These are phyloP conservation scores for Yasuhikotakia modesta DNA, from an alignment of 2,797 vertebrate genomes.

Conservation along the genomic window DNA sequence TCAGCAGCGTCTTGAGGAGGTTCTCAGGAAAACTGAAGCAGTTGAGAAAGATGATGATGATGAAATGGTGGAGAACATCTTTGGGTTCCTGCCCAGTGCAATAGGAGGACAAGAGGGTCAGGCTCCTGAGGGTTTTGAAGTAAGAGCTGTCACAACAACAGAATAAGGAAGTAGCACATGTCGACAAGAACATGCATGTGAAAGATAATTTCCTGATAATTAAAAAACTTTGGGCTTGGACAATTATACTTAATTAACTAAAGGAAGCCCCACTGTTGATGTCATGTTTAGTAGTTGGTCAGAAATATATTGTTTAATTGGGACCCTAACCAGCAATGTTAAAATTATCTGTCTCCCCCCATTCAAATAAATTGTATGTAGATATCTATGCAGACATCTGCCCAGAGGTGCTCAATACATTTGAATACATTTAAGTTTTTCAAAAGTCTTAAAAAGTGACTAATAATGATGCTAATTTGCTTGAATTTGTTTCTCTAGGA, in stretches of 20 bases:
- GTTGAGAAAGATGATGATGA: slow-evolving; percentile 69
- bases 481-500: slow-evolving; percentile 37
- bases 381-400: too few species aligned
- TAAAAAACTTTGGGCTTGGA: neutral
- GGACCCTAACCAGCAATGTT: too few species aligned
- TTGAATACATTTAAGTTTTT: neutral
- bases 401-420: too few species aligned
- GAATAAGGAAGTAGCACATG: slow-evolving; percentile 15
- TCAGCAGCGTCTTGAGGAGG: slow-evolving; percentile 61
- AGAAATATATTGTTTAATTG: too few species aligned
- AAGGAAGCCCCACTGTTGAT: too few species aligned
- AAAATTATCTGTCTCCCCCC: too few species aligned
- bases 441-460: neutral
- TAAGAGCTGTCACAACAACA: slow-evolving; percentile 55
- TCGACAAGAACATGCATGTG: neutral
- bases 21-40: slow-evolving; percentile 52
- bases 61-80: slow-evolving; percentile 77
- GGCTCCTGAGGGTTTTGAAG: slow-evolving; percentile 72
- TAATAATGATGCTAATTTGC: neutral
- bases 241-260: neutral
- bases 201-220: neutral
- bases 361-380: too few species aligned
- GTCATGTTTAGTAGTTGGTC: too few species aligned
- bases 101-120: slow-evolving; percentile 70
- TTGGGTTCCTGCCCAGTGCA: slow-evolving; percentile 75